phyloP scores from a whole-genome alignment of 2,113 vertebrate genomes.

The Rhynchopsitta pachyrhyncha region DNA sequence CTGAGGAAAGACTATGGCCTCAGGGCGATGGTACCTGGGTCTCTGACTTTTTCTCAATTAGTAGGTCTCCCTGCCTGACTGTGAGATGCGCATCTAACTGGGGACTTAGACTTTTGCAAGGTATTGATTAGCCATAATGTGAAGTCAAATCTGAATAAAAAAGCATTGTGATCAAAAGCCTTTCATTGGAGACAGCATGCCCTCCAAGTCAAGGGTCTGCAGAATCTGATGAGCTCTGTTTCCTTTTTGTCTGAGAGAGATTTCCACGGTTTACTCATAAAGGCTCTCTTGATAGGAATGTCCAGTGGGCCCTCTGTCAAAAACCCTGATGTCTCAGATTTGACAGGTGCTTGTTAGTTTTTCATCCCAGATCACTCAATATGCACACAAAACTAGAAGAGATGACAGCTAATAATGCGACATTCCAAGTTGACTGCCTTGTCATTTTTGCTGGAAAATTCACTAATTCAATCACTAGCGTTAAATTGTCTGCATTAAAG shows the following conservation, averaged over 20 bases:
- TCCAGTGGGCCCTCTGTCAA: constrained; percentile 89
- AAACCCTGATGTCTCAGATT: constrained; percentile 81
- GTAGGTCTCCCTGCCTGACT: constrained; percentile 85
- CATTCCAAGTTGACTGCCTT: constrained; percentile 30
- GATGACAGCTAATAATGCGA: constrained; percentile 50
- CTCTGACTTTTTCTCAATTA: constrained; percentile 95
- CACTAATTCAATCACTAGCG: neutral
- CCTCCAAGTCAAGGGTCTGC: constrained; percentile 78
- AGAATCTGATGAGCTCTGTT: constrained; percentile 79
- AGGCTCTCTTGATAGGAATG: constrained; percentile 85
- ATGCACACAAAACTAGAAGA: constrained; percentile 68
- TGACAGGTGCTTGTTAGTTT: constrained; percentile 93
- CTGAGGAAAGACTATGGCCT: constrained; percentile 82
- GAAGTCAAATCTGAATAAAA: constrained; percentile 94
- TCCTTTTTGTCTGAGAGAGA: constrained; percentile 78
- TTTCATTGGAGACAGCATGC: constrained; percentile 85
- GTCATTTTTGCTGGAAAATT: constrained; percentile 34
- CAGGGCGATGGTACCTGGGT: constrained; percentile 86
- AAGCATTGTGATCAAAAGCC: constrained; percentile 88
- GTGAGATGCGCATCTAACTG: constrained; percentile 85
- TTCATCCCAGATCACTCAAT: constrained; percentile 77
- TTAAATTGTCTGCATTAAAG: constrained; percentile 62
- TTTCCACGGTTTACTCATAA: constrained; percentile 77
- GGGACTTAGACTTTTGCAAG: constrained; percentile 77
- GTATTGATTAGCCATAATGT: constrained; percentile 96